Evolutionary conservation across 2,888 invertebrate species (phyloP).

Genomic region (Perizoma flavofasciatum): DNA sequence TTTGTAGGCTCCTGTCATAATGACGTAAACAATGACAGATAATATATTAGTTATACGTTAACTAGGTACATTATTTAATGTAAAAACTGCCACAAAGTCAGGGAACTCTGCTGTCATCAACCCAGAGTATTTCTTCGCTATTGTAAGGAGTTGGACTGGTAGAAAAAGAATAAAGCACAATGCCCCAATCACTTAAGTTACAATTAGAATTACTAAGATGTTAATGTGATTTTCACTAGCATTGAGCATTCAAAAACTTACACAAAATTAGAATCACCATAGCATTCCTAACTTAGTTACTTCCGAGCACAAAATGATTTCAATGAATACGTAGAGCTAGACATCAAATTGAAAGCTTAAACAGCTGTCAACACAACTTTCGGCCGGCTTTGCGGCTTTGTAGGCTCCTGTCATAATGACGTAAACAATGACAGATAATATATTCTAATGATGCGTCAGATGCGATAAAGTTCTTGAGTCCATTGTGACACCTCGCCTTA

Average conservation of each 20-base stretch:
- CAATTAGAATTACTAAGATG: no score
- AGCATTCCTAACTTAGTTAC: neutral
- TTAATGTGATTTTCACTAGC: no score
- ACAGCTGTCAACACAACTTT: constrained; percentile 20
- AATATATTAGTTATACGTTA: no score
- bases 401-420: constrained; percentile 56
- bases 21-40: constrained; percentile 63
- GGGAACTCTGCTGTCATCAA: no score
- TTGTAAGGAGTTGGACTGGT: no score
- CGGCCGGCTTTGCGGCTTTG: constrained; percentile 13
- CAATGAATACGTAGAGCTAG: neutral
- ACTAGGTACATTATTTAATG: no score
- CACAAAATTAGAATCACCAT: no score
- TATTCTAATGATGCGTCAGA: constrained; percentile 53
- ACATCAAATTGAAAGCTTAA: constrained; percentile 6
- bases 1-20: constrained; percentile 50
- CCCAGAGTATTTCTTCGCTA: no score
- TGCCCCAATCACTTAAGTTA: no score
- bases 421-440: constrained; percentile 64
- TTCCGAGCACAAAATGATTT: neutral
- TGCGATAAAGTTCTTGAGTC: constrained; percentile 63
- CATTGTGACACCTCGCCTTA: constrained; percentile 70
- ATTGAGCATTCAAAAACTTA: no score
- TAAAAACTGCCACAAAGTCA: no score
- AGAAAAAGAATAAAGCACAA: no score